Base-by-base conservation (phyloP, 2,888 invertebrate species). In the Eupithecia vulgata region DNA sequence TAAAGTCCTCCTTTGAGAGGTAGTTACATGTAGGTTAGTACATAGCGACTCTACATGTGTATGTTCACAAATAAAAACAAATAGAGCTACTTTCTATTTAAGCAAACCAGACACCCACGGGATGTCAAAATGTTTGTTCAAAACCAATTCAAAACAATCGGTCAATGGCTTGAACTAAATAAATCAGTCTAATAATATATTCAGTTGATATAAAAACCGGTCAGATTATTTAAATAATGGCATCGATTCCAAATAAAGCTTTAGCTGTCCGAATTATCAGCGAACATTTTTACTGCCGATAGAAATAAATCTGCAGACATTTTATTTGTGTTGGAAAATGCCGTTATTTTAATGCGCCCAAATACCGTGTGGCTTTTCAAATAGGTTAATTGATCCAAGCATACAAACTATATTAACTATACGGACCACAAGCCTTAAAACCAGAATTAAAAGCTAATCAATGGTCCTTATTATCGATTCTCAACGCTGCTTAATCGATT, bases 171-270 rank as follows among this genome's bases (percentile, higher is more conserved):
- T 70, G 71, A 7, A 70, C 64, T 67, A 42, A 76, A 74, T 52
- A 52, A 52, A 52, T 21, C 48, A 52, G 8, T n/a, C 45, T 45
- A 0, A 45, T 48, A 62, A 69, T 72, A 64, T 68, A 40, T 66
- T 72, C 59, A 59, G 65, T 17, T 74, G 45, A 67, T 65, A 76
- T 64, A 52, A 74, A 73, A 78, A 72, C 74, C 67, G 61, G 78
- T 76, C 59, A 52, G 57, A 71, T 76, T 81, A 76, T 75, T 76
- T 70, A 76, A 78, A 80, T 78, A 78, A 73, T 67, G 71, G 61
- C 73, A 61, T 75, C 72, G 72, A 72, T 71, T 42, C 71, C 59
- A 66, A 72, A 72, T 78, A 73, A 45, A 71, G 67, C 70, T 69
- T 68, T 57, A 69, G 52, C 59, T 68, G 73, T 62, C 74, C 64